Base-by-base conservation (phyloP, 53 echinoderm and acorn worm species). In the Arbacia lixula region DNA sequence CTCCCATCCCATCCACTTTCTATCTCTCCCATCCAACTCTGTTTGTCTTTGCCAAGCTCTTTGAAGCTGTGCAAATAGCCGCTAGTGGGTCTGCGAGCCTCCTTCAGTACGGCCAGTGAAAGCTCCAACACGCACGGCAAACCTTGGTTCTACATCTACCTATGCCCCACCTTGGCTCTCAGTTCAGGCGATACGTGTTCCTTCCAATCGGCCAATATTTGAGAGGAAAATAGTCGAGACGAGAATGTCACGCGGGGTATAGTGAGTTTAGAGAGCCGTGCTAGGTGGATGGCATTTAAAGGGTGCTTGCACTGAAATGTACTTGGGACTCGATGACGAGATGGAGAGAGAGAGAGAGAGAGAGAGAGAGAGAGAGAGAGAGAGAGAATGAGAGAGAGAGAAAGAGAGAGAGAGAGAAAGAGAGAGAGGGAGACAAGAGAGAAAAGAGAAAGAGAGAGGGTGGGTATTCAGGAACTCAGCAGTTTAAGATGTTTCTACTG, bases 41-140 rank as follows among this genome's bases (percentile, higher is more conserved):
- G 49, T 74, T 42, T 69, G 28, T 69, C 43, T 69, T 69, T 27
- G 25, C 14, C 46, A 42, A 69, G 69, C 69, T 69, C 69, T 69
- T 69, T 69, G 28, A 69, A 69, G 69, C 69, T 69, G 69, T 25
- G 69, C 69, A 69, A 69, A 69, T 69, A 69, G 27, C 40, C 42
- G 5, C 16, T 41, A 41, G 69, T 69, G 16, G 29, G 43, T 27
- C 69, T 41, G 6, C 3, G 10, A 69, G 69, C 69, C 28, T 28
- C 41, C 69, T 69, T 27, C 40, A 12, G 43, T 43, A 69, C 69
- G 40, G 42, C 43, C 46, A 41, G 14, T 41, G 3, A 29, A 12
- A 28, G 27, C 27, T 69, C 40, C 2, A 69, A 28, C 69, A 69
- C 69, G 69, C 3, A 24, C 14, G 2, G 25, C 43, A 69, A 69